Base-by-base conservation (phyloP, 53 echinoderm and acorn worm genomes). In the Patiria pectinifera region DNA sequence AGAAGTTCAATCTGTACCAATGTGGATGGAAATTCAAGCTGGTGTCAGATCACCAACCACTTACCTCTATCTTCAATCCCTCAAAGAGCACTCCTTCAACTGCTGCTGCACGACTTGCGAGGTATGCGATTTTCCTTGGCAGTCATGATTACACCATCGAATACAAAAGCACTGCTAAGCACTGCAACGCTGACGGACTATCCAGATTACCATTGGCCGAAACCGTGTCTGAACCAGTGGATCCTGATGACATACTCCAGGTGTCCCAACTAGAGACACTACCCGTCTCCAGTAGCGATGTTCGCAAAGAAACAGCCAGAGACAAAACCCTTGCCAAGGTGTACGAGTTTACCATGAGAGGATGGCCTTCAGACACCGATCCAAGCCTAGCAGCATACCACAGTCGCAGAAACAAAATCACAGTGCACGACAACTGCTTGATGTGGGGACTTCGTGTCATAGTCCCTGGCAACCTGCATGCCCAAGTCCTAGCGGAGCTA, bases 371-470 rank as follows among this genome's bases (percentile, higher is more conserved):
- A 84, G 80, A 70, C 11, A 43, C 44, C 44, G 82, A 94, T 76
- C 80, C 35, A 26, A 75, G 78, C 12, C 25, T 93, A 13, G 53
- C 53, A 53, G 53, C 53, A 53, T 53, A 53, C 60, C 83, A 86
- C 24, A 87, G 62, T 47, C 45, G 91, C 21, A 80, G 59, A 66
- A 86, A 93, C 46, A 87, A 95, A 45, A 80, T 95, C 4, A 71
- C 91, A 4, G 77, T 91, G 18, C 80, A 82, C 35, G 95, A 95
- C 62, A 91, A 86, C n/a, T 93, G 95, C 76, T 2, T 95, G 15
- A 23, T 95, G 76, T 93, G 95, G 93, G 95, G 93, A 82, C 72
- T 69, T 10, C 62, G 93, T 61, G 93, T 95, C 14, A 91, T 95
- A 11, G 63, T 95, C 44, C 93, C 93, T 45, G 15, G 26, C 12